Percentiles rank a stretch among this genome's conserved stretches.
Conservation (phyloP, 2,113 vertebrate genomes). For the Percopsis transmontana region DNA sequence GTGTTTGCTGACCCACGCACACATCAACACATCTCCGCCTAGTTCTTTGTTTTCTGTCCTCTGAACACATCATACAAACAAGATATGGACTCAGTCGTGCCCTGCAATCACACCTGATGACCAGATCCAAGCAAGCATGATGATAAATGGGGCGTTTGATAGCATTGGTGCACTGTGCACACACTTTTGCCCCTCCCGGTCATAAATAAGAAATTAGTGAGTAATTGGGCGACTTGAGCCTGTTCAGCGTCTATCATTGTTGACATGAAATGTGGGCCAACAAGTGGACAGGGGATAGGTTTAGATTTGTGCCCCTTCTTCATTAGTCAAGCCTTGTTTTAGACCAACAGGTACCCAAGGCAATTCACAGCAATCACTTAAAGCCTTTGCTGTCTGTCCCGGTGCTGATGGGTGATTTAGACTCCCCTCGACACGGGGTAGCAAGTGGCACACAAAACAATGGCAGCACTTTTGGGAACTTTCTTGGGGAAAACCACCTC, state of each 20-base stretch:
- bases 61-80: constrained; percentile 49
- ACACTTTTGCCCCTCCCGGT: constrained; percentile 14
- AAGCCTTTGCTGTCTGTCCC: constrained; percentile 30
- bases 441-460: constrained; percentile 4
- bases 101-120: constrained; percentile 47
- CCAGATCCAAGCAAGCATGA: constrained; percentile 54
- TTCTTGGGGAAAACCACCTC: background rate
- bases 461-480: background rate
- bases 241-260: constrained; percentile 21
- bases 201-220: constrained; percentile 42
- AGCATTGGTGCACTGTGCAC: too few species aligned
- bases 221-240: constrained; percentile 15
- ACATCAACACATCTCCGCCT: constrained; percentile 11
- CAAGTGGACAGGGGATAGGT: constrained; percentile 27
- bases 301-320: constrained; percentile 42
- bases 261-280: constrained; percentile 27
- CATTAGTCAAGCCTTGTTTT: constrained; percentile 52
- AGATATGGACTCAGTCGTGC: constrained; percentile 30
- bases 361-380: constrained; percentile 45
- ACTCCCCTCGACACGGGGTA: constrained; percentile 11
- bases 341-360: constrained; percentile 26
- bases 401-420: constrained; percentile 39
- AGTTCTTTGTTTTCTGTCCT: constrained; percentile 49
- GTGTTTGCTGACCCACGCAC: constrained; percentile 1
- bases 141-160: constrained; percentile 7